A percentile compares a stretch with the other conserved stretches of the same genome.
Evolutionary conservation across 2,888 invertebrate genomes (phyloP).

Genomic region (Dicycla oo): DNA sequence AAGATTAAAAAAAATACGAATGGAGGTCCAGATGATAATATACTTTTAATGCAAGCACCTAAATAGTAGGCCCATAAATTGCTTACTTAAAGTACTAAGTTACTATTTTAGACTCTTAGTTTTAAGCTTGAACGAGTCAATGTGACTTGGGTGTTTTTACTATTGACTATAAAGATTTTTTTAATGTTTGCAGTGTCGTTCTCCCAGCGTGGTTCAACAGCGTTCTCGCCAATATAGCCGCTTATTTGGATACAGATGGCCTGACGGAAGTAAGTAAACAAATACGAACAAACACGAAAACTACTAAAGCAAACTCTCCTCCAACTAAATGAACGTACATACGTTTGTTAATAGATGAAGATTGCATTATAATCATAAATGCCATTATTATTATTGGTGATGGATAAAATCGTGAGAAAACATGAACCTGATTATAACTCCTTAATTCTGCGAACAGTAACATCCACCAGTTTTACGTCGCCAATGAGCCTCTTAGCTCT

Average conservation of each 20-base stretch:
- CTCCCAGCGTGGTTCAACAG: constrained; percentile 78
- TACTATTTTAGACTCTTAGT: neutral
- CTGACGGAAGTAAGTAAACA: constrained; percentile 79
- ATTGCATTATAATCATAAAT: neutral
- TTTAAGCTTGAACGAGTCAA: neutral
- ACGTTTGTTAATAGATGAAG: neutral
- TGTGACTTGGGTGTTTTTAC: neutral
- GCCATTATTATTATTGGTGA: neutral
- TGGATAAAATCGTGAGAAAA: neutral
- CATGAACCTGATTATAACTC: neutral
- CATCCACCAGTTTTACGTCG: too few relatives aligned
- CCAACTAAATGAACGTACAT: neutral
- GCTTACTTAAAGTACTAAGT: neutral
- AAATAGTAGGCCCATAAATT: neutral
- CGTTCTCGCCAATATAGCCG: constrained; percentile 77
- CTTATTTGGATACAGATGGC: constrained; percentile 81
- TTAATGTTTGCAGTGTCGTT: constrained; percentile 75
- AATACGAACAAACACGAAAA: neutral
- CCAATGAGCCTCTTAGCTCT: too few relatives aligned
- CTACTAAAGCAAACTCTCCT: neutral
- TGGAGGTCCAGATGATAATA: neutral
- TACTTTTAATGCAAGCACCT: neutral
- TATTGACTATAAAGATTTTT: neutral
- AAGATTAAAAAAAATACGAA: neutral
- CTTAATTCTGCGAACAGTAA: too few relatives aligned